These are phyloP conservation scores for Silurus meridionalis DNA, from an alignment of 2,113 vertebrate genomes.

Conservation along the genomic window DNA sequence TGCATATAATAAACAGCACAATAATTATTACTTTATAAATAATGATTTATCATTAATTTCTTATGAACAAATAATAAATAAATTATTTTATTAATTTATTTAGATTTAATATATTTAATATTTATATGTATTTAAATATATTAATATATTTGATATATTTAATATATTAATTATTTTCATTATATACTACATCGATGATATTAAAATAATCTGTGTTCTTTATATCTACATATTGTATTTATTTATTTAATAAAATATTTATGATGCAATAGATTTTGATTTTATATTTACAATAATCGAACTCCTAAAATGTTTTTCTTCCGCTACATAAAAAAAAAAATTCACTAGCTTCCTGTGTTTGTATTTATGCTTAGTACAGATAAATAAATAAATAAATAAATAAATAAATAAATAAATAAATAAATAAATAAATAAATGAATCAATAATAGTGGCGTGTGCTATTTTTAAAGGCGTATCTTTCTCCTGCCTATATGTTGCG, in stretches of 20 bases:
- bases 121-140: too few relatives aligned
- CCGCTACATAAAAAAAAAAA: too few relatives aligned
- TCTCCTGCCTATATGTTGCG: not conserved
- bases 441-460: not conserved
- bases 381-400: conserved; percentile 5
- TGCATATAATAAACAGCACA: not conserved
- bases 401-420: conserved; percentile 2
- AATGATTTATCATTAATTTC: not conserved
- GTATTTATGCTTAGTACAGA: not conserved
- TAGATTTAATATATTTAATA: not conserved
- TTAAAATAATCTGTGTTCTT: not conserved
- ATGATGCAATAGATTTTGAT: not conserved
- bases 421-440: not conserved
- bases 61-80: not conserved
- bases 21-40: not conserved
- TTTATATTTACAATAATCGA: not conserved
- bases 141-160: not conserved
- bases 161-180: not conserved
- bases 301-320: not conserved
- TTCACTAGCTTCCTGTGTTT: too few relatives aligned
- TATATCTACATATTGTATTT: not conserved
- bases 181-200: not conserved
- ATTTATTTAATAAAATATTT: not conserved
- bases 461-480: not conserved
- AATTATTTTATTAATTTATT: too few relatives aligned